Percentiles rank a stretch among this genome's conserved stretches.
phyloP scores from a whole-genome alignment of 2,113 vertebrate species.

The Microtus oregoni region DNA sequence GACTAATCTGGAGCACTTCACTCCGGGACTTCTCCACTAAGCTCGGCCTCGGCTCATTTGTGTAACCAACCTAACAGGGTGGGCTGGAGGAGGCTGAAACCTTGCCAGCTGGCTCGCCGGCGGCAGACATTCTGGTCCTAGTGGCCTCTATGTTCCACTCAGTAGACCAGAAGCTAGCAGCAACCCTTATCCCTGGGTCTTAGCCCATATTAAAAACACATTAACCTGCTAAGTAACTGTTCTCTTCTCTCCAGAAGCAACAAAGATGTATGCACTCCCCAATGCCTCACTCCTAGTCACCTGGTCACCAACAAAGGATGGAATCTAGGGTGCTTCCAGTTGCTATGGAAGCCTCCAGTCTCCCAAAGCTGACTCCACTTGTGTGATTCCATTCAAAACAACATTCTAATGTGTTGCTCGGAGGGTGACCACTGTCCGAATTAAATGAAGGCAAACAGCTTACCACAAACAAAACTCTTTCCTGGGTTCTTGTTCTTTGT shows the following conservation, averaged over 20 bases:
- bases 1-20: background rate
- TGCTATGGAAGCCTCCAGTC: conserved; percentile 60
- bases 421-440: background rate
- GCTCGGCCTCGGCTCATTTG: background rate
- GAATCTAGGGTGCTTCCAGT: background rate
- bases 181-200: background rate
- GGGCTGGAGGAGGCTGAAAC: background rate
- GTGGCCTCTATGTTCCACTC: accelerated
- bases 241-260: background rate
- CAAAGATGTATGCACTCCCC: background rate
- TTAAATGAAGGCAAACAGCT: conserved; percentile 65
- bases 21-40: background rate
- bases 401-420: background rate
- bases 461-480: conserved; percentile 50
- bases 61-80: background rate
- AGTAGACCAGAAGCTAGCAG: background rate
- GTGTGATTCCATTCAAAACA: conserved; percentile 33
- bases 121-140: background rate
- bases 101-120: accelerated
- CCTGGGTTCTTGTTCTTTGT: conserved; percentile 24
- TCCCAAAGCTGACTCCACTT: background rate
- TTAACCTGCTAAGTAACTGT: background rate
- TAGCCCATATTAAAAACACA: accelerated
- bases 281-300: background rate
- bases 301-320: background rate